Evolutionary conservation across 1,140 invertebrate species (phyloP), one percentile per base, ranked within the genome.

Genomic region (Drosophila kikkawai): DNA sequence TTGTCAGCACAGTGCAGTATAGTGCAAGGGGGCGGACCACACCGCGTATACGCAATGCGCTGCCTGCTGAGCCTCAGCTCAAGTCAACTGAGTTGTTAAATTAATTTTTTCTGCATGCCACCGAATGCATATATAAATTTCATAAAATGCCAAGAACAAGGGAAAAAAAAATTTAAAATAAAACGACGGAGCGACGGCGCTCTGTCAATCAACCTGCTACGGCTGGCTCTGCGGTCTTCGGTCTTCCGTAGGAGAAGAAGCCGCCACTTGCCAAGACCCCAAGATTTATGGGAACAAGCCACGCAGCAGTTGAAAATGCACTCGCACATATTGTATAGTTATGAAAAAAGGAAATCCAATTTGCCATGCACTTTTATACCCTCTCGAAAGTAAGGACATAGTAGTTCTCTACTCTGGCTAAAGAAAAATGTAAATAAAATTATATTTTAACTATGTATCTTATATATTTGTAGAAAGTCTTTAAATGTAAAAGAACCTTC

Each of bases 21-120:
- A 53, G 51, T 9, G 4, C 26, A 39, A 45, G 26, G 55, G 48
- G 61, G 44, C 17, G 66, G 53, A 45, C 48, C 53, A 71, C 80
- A 37, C 50, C 71, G 79, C 82, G 84, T 88, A 87, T 87, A 88
- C 84, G 78, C 81, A 78, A 87, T 65, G 48, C 68, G 56, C 48
- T 11, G 48, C 53, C 48, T 69, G 86, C 79, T 47, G 71, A 91
- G 85, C 71, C 71, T 90, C 82, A 90, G 67, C 79, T 80, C 76
- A 91, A 83, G 48, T 91, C 87, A 86, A 91, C 87, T 91, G 87
- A 91, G 74, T 83, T 91, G 87, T 91, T 88, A 91, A 91, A 91
- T 91, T 91, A 91, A 91, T 91, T 91, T 91, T 83, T 87, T 66
- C 88, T 83, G 83, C 84, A 87, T 64, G 75, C 66, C 53, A 39